These are phyloP conservation scores for Donacobius atricapilla DNA, from an alignment of 2,113 vertebrate species.

Conservation along the genomic window DNA sequence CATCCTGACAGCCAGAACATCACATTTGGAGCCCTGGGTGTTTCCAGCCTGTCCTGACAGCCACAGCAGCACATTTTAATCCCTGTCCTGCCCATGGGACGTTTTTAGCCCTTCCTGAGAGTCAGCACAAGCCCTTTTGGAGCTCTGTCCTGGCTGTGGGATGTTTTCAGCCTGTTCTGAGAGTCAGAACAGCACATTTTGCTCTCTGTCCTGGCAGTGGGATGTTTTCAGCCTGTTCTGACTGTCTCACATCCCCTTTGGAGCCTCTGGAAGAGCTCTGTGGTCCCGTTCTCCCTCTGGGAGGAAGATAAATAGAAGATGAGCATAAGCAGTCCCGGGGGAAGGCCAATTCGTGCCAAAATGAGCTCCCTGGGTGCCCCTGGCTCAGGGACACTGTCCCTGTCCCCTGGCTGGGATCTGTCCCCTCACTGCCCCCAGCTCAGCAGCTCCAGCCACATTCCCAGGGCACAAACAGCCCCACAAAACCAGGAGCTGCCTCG, in stretches of 20 bases:
- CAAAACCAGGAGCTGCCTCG: background rate
- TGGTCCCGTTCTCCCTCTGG: background rate
- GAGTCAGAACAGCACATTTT: background rate
- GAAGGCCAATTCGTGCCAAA: background rate
- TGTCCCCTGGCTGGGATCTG: background rate
- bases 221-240: background rate
- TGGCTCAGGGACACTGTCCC: background rate
- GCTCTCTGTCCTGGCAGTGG: background rate
- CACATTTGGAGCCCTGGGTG: background rate
- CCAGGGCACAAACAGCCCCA: background rate
- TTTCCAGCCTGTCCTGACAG: background rate
- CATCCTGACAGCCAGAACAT: background rate
- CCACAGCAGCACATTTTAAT: background rate
- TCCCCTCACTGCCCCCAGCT: background rate
- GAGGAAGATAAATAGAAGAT: background rate
- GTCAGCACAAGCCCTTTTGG: too few species aligned
- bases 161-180: background rate
- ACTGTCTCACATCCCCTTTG: background rate
- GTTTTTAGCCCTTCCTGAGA: background rate
- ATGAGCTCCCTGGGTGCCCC: background rate
- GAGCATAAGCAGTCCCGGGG: background rate
- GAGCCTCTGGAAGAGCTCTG: background rate
- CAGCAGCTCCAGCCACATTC: background rate
- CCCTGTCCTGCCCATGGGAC: rapidly evolving
- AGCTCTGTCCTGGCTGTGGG: too few species aligned